Percentiles rank a stretch among this genome's conserved stretches.
Conservation (phyloP, 2,113 vertebrate species). For the Vimba vimba region DNA sequence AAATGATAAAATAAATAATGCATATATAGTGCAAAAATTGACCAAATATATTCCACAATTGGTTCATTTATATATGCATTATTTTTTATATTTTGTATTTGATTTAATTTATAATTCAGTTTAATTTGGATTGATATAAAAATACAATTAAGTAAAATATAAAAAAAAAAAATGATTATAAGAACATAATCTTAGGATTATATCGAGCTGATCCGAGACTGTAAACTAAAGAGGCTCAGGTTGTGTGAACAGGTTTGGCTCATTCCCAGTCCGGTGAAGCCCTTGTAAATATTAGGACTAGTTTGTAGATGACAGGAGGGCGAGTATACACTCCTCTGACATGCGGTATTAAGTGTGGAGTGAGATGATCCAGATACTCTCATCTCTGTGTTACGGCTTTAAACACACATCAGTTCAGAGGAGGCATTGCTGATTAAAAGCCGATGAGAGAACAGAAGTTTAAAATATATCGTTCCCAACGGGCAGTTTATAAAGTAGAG, state of each 20-base stretch:
- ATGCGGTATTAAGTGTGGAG: constrained; percentile 59
- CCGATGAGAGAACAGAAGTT: not conserved
- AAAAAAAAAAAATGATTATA: not conserved
- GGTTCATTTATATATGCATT: not conserved
- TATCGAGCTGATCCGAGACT: not conserved
- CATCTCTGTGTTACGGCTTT: not conserved
- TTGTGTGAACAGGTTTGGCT: constrained; percentile 5
- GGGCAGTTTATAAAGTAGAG: not conserved
- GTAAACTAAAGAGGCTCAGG: not conserved
- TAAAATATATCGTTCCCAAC: not conserved
- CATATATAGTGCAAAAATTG: not conserved
- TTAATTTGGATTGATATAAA: not conserved
- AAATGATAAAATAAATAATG: not conserved
- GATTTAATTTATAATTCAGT: not conserved
- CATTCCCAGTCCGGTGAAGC: not conserved
- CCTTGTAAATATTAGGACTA: constrained; percentile 10
- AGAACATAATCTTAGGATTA: not conserved
- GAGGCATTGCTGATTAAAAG: not conserved
- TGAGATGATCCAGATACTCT: constrained; percentile 57
- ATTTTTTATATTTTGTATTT: no score
- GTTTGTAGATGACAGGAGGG: not conserved
- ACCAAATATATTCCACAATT: not conserved
- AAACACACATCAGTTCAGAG: not conserved
- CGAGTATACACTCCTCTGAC: constrained; percentile 43
- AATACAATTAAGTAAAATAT: not conserved